These are phyloP conservation scores for Micronycteris hirsuta DNA, from an alignment of 2,113 vertebrate genomes.

Conservation along the genomic window DNA sequence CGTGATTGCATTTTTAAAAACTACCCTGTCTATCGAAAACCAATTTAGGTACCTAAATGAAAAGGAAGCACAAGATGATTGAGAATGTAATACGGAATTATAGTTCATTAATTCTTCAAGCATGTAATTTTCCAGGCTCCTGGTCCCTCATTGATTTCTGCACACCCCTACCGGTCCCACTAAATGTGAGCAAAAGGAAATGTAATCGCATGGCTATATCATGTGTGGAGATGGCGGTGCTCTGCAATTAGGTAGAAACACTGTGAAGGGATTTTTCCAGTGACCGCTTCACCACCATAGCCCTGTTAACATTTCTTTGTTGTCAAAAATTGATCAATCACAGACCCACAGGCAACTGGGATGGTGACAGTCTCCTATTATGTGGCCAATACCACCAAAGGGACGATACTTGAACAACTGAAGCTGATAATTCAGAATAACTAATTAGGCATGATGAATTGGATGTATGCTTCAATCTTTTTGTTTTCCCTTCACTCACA, in stretches of 20 bases:
- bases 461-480: constrained; percentile 59
- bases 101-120: constrained; percentile 84
- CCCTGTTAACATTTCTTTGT: constrained; percentile 67
- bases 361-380: constrained; percentile 75
- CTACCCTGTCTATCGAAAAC: constrained; percentile 77
- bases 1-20: constrained; percentile 71
- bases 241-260: constrained; percentile 69
- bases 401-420: constrained; percentile 69
- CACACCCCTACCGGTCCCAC: constrained; percentile 69
- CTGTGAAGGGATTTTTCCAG: constrained; percentile 75
- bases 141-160: constrained; percentile 80
- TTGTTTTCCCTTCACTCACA: constrained; percentile 49
- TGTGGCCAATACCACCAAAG: constrained; percentile 61
- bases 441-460: constrained; percentile 76
- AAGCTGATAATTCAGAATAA: constrained; percentile 81
- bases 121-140: constrained; percentile 81
- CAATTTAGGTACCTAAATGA: constrained; percentile 83
- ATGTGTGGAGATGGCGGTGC: constrained; percentile 34
- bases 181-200: constrained; percentile 79
- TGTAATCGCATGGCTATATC: constrained; percentile 69
- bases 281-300: constrained; percentile 62
- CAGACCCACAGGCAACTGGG: constrained; percentile 54
- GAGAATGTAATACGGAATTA: constrained; percentile 79
- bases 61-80: constrained; percentile 81
- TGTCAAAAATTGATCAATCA: constrained; percentile 78